These are phyloP conservation scores for Lapara coniferarum DNA, from an alignment of 2,888 invertebrate genomes.

Conservation along the genomic window DNA sequence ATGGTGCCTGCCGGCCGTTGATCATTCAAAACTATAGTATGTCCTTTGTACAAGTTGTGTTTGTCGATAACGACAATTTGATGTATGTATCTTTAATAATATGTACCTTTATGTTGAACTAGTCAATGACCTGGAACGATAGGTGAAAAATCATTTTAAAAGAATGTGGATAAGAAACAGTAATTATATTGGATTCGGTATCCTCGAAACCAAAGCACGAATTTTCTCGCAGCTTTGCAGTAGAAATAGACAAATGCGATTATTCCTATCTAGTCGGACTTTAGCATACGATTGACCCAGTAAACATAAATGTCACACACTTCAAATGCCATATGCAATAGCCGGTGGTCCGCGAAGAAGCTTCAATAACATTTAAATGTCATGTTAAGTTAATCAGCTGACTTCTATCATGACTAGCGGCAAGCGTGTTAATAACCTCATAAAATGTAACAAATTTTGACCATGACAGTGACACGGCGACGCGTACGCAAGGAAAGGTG, in stretches of 20 bases:
- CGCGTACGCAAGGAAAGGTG: slow-evolving; percentile 1
- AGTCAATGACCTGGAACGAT: too few relatives aligned
- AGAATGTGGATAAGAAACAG: too few relatives aligned
- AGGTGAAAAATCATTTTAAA: too few relatives aligned
- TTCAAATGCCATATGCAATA: not conserved
- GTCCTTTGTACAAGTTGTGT: not conserved
- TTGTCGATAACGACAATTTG: not conserved
- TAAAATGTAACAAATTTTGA: slow-evolving; percentile 5
- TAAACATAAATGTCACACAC: too few relatives aligned
- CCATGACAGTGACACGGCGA: slow-evolving; percentile 6
- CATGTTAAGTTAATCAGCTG: not conserved
- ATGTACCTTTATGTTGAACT: too few relatives aligned
- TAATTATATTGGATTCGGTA: too few relatives aligned
- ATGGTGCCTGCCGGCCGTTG: slow-evolving; percentile 7
- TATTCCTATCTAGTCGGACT: too few relatives aligned
- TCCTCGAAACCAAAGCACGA: too few relatives aligned
- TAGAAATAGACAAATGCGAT: too few relatives aligned
- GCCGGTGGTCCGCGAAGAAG: not conserved
- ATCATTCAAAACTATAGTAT: not conserved
- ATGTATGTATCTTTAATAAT: not conserved
- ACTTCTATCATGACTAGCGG: not conserved
- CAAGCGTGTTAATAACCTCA: slow-evolving; percentile 14
- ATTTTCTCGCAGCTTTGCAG: too few relatives aligned
- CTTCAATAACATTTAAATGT: not conserved
- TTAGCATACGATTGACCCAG: too few relatives aligned